Evolutionary conservation across 2,888 invertebrate genomes (phyloP), one percentile per base, ranked within the genome.

Genomic region (Leucophora obtusa): DNA sequence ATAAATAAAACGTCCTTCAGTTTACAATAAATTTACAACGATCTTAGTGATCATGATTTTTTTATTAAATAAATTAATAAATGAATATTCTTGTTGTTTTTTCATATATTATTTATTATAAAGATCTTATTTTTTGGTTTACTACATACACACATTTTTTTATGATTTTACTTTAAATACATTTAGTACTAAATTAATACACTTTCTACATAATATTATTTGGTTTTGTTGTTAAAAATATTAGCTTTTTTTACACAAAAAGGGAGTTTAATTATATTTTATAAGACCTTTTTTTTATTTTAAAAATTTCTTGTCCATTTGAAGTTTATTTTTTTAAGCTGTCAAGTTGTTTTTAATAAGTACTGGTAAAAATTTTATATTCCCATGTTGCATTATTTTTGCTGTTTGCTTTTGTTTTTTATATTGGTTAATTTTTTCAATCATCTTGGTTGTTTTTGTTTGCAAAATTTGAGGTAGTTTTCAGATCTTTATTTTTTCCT

Each of bases 11-110:
- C 59, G 47, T 14, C 1, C 21, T 14, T 51, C 28, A 58, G 58
- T 65, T 74, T 82, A 82, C 82, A 83, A 83, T 83, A 73, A 83
- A 83, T 83, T 82, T 83, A 83, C 83, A 83, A 54, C 47, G 65
- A 71, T 71, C 59, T 69, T 70, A 77, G 18, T 66, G 69, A 80
- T 82, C 75, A 18, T 62, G 63, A 65, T 71, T 77, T 69, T 70
- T 53, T 54, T 51, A 8, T 72, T 78, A 59, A 63, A 82, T 66
- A 74, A 51, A 58, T 63, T 72, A 74, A 74, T 71, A 72, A 72
- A 80, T 82, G 58, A 74, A 63, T 80, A 71, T 50, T 38, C 47
- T 58, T 59, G 18, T 38, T 59, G 15, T 38, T 59, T 72, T 76
- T 47, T 72, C 51, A 76, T 76, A 75, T 66, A 58, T 75, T 76